Evolutionary conservation across 2,888 invertebrate genomes (phyloP).

Genomic region (Toxonevra muliebris): DNA sequence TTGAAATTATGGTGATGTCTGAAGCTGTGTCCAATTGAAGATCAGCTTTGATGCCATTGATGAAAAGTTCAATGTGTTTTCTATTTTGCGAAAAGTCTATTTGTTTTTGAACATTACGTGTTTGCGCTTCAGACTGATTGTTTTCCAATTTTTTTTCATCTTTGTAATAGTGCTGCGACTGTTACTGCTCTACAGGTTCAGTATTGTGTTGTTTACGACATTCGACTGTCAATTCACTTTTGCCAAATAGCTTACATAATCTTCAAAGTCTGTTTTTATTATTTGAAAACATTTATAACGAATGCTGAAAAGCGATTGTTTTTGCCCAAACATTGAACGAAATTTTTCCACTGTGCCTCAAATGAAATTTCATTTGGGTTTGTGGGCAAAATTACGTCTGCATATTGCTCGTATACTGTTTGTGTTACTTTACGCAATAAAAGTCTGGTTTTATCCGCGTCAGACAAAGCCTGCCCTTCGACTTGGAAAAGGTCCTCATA

Average conservation of each 20-base stretch:
- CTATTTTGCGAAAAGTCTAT: constrained; percentile 24
- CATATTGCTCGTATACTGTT: constrained; percentile 6
- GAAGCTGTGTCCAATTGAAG: constrained; percentile 36
- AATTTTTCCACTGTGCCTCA: neutral
- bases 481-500: too few species aligned
- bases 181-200: neutral
- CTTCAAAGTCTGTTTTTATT: constrained; percentile 10
- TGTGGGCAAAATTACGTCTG: constrained; percentile 1
- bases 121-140: constrained; percentile 11
- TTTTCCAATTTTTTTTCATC: constrained; percentile 2
- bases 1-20: constrained; percentile 32
- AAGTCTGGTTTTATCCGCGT: constrained; percentile 17
- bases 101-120: neutral
- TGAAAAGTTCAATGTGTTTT: constrained; percentile 28
- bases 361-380: constrained; percentile 15
- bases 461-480: neutral
- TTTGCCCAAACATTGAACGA: constrained; percentile 8
- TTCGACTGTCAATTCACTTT: constrained; percentile 15
- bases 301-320: constrained; percentile 12
- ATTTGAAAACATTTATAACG: too few species aligned
- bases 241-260: neutral
- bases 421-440: neutral
- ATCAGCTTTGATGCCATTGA: constrained; percentile 23
- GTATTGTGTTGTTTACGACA: neutral
- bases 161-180: too few species aligned